Conservation (phyloP, 2,113 vertebrate species). For the Vombatus ursinus region DNA sequence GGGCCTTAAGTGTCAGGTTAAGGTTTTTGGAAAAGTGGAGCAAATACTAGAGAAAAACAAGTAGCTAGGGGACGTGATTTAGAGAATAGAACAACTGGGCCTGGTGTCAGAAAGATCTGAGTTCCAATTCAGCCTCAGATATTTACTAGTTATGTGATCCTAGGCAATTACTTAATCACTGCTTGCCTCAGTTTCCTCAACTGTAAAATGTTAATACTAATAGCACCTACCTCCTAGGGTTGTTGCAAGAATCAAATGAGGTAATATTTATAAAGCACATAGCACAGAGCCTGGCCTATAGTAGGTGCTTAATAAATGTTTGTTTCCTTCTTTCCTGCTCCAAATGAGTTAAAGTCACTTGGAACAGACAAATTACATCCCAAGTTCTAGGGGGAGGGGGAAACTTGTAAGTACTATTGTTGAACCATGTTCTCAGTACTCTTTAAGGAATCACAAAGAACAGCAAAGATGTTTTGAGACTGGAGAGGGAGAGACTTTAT, state of each 20-base stretch:
- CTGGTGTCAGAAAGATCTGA: neutral
- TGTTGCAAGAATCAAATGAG: neutral
- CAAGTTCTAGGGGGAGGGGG: neutral
- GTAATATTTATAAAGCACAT: neutral
- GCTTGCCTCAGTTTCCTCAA: neutral
- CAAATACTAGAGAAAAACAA: slow-evolving; percentile 21
- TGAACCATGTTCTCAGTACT: neutral
- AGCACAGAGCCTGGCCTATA: neutral
- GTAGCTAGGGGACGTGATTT: slow-evolving; percentile 22
- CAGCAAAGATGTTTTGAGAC: neutral
- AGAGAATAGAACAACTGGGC: neutral
- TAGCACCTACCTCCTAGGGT: neutral
- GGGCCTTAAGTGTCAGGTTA: slow-evolving; percentile 47
- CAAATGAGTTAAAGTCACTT: neutral
- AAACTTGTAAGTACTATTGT: neutral
- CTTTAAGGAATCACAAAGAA: neutral
- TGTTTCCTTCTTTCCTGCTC: neutral
- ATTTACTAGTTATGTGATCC: neutral
- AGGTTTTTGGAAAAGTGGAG: slow-evolving; percentile 45
- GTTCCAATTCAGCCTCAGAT: neutral
- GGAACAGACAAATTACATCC: neutral
- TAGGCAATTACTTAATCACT: neutral
- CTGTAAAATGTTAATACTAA: neutral
- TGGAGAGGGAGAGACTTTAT: neutral
- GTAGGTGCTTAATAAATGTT: neutral